A percentile compares a stretch with the other conserved stretches of the same genome.
These are phyloP conservation scores for Mormoops blainvillei DNA, from an alignment of 2,113 vertebrate species.

Conservation along the genomic window DNA sequence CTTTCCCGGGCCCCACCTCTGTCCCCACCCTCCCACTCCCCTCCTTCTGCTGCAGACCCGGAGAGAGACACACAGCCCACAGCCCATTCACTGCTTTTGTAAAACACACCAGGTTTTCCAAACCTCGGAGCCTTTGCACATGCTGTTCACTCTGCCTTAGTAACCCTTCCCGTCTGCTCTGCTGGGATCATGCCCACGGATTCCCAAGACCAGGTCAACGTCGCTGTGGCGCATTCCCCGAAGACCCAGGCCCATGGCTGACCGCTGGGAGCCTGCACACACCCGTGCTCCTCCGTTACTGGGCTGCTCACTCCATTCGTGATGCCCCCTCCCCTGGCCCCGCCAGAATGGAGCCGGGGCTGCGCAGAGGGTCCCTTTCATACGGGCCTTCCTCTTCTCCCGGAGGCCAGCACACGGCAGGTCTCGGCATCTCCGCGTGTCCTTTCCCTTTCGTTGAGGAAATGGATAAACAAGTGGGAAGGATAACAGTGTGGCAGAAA, in stretches of 20 bases:
- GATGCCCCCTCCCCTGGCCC: background rate
- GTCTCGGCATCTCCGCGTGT: rapidly evolving
- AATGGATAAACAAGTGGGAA: background rate
- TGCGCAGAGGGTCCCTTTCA: background rate
- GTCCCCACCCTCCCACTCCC: background rate
- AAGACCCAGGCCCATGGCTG: too few species aligned
- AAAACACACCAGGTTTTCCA: too few species aligned
- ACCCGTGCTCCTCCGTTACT: rapidly evolving
- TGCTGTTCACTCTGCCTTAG: background rate
- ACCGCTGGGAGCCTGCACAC: background rate
- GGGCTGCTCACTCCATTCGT: background rate
- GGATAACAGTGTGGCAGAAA: background rate
- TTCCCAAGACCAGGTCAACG: background rate
- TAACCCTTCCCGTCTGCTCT: background rate
- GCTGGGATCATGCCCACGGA: background rate
- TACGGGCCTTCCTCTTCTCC: background rate
- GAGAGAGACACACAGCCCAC: rapidly evolving
- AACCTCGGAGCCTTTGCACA: background rate
- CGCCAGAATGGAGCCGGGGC: background rate
- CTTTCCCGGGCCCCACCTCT: background rate
- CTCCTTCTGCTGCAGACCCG: background rate
- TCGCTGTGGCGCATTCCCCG: rapidly evolving
- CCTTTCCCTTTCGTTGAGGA: background rate
- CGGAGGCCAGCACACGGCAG: background rate
- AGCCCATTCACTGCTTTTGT: too few species aligned